A percentile compares a stretch with the other conserved stretches of the same genome.
phyloP scores from a whole-genome alignment of 2,113 vertebrate genomes.

The Phrynocephalus versicolor region DNA sequence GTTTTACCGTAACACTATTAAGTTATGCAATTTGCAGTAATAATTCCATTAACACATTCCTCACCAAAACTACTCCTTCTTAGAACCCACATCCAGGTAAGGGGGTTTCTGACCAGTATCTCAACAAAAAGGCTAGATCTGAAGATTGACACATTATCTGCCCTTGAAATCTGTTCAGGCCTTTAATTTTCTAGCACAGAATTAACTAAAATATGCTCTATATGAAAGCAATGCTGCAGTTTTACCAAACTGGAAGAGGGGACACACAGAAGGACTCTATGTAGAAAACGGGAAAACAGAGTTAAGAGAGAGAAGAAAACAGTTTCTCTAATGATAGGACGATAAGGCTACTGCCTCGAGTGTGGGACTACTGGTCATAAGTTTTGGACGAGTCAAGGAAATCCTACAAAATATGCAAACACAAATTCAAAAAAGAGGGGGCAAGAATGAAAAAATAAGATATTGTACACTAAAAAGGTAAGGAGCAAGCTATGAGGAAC shows the following conservation, averaged over 20 bases:
- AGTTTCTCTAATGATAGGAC: background rate
- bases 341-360: background rate
- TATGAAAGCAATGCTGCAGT: background rate
- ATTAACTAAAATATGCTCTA: background rate
- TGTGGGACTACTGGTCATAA: no score
- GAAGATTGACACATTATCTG: background rate
- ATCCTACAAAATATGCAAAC: background rate
- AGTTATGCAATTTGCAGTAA: background rate
- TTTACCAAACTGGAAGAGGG: background rate
- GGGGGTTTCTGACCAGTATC: background rate
- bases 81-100: background rate
- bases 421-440: background rate
- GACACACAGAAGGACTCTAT: background rate
- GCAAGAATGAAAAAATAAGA: background rate
- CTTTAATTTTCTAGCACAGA: background rate
- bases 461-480: background rate
- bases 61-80: background rate
- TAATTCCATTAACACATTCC: background rate
- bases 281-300: background rate
- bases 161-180: background rate
- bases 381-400: background rate
- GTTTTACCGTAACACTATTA: conserved; percentile 9
- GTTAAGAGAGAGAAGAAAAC: conserved; percentile 20
- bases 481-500: background rate
- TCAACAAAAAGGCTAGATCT: background rate